A percentile compares a stretch with the other conserved stretches of the same genome.
These are phyloP conservation scores for Lanius ludovicianus DNA, from an alignment of 2,113 vertebrate species.

Conservation along the genomic window DNA sequence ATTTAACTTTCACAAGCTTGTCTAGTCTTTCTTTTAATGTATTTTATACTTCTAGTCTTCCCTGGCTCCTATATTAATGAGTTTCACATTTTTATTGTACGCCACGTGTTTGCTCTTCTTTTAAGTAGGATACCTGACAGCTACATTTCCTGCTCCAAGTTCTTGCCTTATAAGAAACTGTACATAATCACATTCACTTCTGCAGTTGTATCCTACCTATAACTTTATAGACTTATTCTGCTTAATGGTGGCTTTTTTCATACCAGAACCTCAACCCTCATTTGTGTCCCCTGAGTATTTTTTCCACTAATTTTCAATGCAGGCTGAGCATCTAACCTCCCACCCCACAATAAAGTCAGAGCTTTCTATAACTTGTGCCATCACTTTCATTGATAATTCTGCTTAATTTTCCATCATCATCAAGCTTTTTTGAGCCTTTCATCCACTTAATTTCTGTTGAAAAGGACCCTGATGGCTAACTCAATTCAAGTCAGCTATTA, in stretches of 20 bases:
- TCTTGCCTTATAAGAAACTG: not conserved
- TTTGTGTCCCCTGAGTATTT: not conserved
- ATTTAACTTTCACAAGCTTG: not conserved
- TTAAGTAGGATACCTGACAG: not conserved
- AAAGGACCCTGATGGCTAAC: not conserved
- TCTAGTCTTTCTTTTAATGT: not conserved
- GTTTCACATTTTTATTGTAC: not conserved
- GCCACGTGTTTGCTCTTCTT: not conserved
- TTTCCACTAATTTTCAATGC: not conserved
- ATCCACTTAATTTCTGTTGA: not conserved
- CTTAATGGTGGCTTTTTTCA: not conserved
- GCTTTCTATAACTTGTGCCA: not conserved
- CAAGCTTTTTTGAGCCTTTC: not conserved
- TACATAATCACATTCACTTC: not conserved
- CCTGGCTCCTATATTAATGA: not conserved
- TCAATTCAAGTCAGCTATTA: not conserved
- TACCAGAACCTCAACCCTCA: not conserved
- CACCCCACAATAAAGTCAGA: not conserved
- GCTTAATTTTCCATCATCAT: not conserved
- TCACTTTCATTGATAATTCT: not conserved
- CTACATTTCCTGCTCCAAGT: not conserved
- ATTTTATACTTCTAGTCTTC: not conserved
- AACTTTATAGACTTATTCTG: not conserved
- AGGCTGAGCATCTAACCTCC: not conserved
- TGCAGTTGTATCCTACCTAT: not conserved